Conservation (phyloP, 1,140 invertebrate genomes). For the Wiebesia pumilae region DNA sequence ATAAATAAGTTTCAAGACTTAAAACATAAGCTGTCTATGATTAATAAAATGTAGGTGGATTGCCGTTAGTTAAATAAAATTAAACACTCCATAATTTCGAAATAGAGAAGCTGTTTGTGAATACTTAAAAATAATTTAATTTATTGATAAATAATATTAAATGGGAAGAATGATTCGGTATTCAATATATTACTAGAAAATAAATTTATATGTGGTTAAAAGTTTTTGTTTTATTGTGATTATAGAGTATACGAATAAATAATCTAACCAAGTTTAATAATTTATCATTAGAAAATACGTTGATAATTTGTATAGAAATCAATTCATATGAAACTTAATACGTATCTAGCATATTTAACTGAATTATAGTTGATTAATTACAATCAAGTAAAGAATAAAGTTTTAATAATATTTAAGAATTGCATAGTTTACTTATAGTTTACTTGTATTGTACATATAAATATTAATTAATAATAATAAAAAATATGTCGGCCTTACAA, state of each 20-base stretch:
- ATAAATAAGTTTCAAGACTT: neutral
- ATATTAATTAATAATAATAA: no score
- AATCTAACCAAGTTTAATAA: neutral
- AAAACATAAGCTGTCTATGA: neutral
- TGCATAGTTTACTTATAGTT: no score
- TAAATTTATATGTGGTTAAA: no score
- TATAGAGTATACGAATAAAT: neutral
- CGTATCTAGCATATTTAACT: neutral
- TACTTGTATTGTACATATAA: no score
- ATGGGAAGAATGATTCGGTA: neutral
- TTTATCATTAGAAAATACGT: neutral
- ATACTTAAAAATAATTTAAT: neutral
- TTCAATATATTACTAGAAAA: no score
- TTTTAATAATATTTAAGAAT: no score
- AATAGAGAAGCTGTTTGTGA: neutral
- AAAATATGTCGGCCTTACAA: no score
- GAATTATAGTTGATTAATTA: neutral
- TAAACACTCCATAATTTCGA: neutral
- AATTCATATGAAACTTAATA: neutral
- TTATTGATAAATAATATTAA: neutral
- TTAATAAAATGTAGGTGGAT: neutral
- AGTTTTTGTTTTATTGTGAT: neutral
- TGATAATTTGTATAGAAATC: neutral
- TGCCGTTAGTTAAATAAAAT: neutral
- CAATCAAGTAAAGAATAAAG: no score